Evolutionary conservation across 2,888 invertebrate genomes (phyloP).

Genomic region (Andrena praecox): DNA sequence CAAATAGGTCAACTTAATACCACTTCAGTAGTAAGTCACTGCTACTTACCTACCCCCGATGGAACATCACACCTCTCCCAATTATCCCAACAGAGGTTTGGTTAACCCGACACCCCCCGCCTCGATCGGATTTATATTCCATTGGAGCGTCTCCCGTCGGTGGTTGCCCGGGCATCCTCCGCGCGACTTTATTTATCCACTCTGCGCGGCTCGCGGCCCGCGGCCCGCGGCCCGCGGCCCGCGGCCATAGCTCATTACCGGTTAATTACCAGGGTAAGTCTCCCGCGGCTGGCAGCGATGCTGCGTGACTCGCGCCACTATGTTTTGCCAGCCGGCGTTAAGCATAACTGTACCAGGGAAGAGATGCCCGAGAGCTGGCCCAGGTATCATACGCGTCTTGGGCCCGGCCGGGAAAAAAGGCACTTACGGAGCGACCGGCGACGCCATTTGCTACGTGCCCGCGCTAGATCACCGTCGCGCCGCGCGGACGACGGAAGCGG

Average conservation of each 20-base stretch:
- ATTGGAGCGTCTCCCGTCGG: constrained; percentile 37
- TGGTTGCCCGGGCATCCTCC: constrained; percentile 2
- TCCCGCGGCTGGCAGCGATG: constrained; percentile 71
- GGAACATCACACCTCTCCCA: not conserved
- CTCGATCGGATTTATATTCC: constrained; percentile 64
- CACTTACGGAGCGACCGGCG: not conserved
- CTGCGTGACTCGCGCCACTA: constrained; percentile 77
- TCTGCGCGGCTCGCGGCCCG: constrained; percentile 64
- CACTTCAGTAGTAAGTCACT: too few species aligned
- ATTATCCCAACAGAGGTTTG: not conserved
- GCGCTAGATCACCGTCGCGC: not conserved
- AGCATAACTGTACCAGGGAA: constrained; percentile 71
- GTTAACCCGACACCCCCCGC: too few species aligned
- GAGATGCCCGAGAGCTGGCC: constrained; percentile 16
- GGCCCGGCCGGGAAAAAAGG: not conserved
- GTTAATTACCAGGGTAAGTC: constrained; percentile 78
- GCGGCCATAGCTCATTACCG: constrained; percentile 79
- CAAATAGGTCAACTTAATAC: too few species aligned
- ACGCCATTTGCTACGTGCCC: not conserved
- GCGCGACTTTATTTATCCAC: constrained; percentile 67
- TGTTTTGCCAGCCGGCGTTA: constrained; percentile 70
- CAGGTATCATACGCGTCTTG: constrained; percentile 7
- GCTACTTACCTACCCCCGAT: too few species aligned
- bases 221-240: constrained; percentile 63
- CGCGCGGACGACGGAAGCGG: constrained; percentile 26